Evolutionary conservation across 37 sponge, comb jelly and placozoan species (phyloP).

Genomic region (Theonella swinhoei): DNA sequence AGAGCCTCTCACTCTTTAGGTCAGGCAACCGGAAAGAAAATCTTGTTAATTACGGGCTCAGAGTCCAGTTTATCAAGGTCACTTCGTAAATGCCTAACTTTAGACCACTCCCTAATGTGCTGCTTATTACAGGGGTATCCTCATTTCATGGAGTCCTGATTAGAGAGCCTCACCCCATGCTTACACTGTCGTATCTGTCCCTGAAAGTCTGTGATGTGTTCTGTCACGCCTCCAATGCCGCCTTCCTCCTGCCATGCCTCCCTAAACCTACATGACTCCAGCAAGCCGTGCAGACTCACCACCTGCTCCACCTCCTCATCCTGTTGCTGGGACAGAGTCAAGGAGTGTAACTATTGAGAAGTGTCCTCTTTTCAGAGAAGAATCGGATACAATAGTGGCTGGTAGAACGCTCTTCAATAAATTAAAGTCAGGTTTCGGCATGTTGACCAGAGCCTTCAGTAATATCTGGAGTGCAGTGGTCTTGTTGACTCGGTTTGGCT

Average conservation of each 20-base stretch:
- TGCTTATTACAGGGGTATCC: too few species aligned
- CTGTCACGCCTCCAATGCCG: slow-evolving; percentile 7
- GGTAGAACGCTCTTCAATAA: slow-evolving; percentile 60
- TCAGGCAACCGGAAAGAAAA: not conserved
- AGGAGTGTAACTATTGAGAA: not conserved
- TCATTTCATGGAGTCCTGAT: too few species aligned
- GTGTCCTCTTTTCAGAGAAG: too few species aligned
- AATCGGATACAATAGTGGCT: not conserved
- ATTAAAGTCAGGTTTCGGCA: slow-evolving; percentile 66
- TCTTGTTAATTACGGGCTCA: too few species aligned
- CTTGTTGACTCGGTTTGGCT: slow-evolving; percentile 22
- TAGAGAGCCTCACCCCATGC: too few species aligned
- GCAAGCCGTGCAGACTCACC: slow-evolving; percentile 19
- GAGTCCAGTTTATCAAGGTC: too few species aligned
- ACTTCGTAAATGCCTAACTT: too few species aligned
- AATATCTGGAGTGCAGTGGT: slow-evolving; percentile 40
- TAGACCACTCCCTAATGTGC: too few species aligned
- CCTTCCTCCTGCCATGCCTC: slow-evolving; percentile 54
- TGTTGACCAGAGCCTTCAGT: slow-evolving; percentile 70
- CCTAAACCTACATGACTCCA: slow-evolving; percentile 74
- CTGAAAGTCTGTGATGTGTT: slow-evolving; percentile 11
- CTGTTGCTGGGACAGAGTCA: slow-evolving; percentile 16
- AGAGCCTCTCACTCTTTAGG: too few species aligned
- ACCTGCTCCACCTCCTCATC: slow-evolving; percentile 24
- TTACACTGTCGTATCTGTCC: too few species aligned